Evolutionary conservation across 2,113 vertebrate species (phyloP), one percentile per base, ranked within the genome.

Genomic region (Colinus virginianus): DNA sequence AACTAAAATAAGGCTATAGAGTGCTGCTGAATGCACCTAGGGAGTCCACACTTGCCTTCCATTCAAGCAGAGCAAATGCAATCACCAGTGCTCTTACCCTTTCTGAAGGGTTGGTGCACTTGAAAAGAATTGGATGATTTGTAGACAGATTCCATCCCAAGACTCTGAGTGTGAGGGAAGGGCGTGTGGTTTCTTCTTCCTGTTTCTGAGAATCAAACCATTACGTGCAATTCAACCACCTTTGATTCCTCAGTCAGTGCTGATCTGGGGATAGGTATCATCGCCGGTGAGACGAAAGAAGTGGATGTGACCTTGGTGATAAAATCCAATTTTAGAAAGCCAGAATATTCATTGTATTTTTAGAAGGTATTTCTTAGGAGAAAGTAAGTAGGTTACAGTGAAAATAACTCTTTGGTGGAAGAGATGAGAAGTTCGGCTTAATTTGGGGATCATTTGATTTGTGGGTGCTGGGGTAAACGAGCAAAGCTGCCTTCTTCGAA

Each of bases 361-460:
- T 42, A 81, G 83, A 42, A 77, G 82, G 48, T 6, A 49, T 72
- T 87, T 96, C 61, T 21, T 49, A 63, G 34, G 70, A 58, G 36
- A 13, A 70, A 59, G 58, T 14, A 40, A 2, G 14, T 42, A 66
- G 67, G 58, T 51, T 80, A 94, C 74, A 68, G 28, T 68, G 63
- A 71, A 78, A 90, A 42, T 32, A 21, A 58, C 84, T 85, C 70
- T 82, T 72, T 84, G 63, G 75, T 40, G 42, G 38, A 95, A 90
- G n/a, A 55, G 38, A 80, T 86, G 81, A 94, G 77, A 90, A 36
- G 17, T 78, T 92, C 6, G 1, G 59, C 45, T 90, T 95, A 90
- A 89, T 93, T 87, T 96, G 93, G 94, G 78, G 90, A 90, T 95
- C 85, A 36, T 92, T 95, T 96, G 78, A 82, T 43, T 92, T 92